A percentile compares a stretch with the other conserved stretches of the same genome.
These are phyloP conservation scores for Aramus guarauna DNA, from an alignment of 2,113 vertebrate genomes.

Conservation along the genomic window DNA sequence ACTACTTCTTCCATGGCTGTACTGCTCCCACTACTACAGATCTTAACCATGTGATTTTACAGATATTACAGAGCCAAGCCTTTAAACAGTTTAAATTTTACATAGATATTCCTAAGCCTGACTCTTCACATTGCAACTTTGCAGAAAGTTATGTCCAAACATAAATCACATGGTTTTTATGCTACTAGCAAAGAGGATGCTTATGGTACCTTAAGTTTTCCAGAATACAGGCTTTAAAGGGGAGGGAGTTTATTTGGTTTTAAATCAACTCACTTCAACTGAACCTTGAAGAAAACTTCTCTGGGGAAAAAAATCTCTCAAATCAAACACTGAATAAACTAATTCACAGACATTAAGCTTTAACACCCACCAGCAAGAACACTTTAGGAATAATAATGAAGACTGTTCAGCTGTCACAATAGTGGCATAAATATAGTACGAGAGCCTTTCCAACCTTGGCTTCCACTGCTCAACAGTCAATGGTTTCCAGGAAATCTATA, in stretches of 20 bases:
- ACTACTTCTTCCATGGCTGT: neutral
- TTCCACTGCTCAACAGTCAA: neutral
- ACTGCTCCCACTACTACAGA: neutral
- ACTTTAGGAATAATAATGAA: neutral
- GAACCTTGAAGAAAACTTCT: neutral
- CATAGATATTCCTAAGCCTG: neutral
- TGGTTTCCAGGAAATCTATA: neutral
- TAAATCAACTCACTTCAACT: neutral
- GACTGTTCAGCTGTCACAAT: neutral
- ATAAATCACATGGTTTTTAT: neutral
- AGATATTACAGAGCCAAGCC: neutral
- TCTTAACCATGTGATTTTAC: neutral
- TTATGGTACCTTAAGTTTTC: neutral
- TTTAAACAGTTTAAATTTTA: neutral
- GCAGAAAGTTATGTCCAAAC: neutral
- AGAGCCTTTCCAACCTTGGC: neutral
- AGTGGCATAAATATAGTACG: neutral
- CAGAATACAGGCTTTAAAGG: neutral
- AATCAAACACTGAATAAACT: neutral
- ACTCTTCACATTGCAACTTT: neutral
- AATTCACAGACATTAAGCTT: neutral
- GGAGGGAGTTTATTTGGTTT: neutral
- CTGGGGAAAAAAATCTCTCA: neutral
- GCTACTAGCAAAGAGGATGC: neutral
- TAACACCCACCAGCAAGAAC: neutral